These are phyloP conservation scores for Lepidonotus clava DNA, from an alignment of 2,888 invertebrate genomes.

Conservation along the genomic window DNA sequence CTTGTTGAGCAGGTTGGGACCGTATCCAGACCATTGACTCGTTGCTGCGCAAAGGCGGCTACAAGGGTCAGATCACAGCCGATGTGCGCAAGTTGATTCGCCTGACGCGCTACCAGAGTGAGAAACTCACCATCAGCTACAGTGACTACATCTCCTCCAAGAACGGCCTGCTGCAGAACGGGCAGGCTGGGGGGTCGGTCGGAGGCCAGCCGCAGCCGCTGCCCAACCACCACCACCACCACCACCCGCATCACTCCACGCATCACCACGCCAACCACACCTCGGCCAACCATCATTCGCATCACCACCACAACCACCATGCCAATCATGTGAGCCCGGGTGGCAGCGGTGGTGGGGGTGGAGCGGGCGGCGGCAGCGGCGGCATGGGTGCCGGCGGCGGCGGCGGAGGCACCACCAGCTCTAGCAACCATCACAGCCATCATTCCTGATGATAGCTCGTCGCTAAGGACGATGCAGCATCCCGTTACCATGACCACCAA, in stretches of 20 bases:
- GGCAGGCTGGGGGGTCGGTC: not conserved
- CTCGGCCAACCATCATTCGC: constrained; percentile 10
- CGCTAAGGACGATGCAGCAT: constrained; percentile 25
- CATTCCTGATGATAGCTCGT: constrained; percentile 54
- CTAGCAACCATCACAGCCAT: constrained; percentile 49
- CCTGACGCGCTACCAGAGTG: constrained; percentile 97
- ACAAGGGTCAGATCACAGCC: constrained; percentile 85
- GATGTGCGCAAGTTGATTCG: constrained; percentile 90
- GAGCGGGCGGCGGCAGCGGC: not conserved
- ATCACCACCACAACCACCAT: constrained; percentile 53
- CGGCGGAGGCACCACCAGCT: not conserved
- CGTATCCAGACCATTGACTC: constrained; percentile 99
- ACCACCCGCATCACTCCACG: constrained; percentile 3
- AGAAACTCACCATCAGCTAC: constrained; percentile 87
- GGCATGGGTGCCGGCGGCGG: not conserved
- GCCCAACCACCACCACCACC: not conserved
- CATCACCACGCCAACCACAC: constrained; percentile 28
- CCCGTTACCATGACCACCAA: constrained; percentile 34
- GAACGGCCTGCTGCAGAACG: constrained; percentile 41
- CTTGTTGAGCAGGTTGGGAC: constrained; percentile 92
- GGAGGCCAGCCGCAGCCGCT: not conserved
- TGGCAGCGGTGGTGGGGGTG: not conserved
- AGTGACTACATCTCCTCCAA: constrained; percentile 70
- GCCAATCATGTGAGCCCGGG: not conserved
- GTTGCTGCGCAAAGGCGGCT: constrained; percentile 97